Evolutionary conservation across 2,113 vertebrate species (phyloP).

Genomic region (Oceanites oceanicus): DNA sequence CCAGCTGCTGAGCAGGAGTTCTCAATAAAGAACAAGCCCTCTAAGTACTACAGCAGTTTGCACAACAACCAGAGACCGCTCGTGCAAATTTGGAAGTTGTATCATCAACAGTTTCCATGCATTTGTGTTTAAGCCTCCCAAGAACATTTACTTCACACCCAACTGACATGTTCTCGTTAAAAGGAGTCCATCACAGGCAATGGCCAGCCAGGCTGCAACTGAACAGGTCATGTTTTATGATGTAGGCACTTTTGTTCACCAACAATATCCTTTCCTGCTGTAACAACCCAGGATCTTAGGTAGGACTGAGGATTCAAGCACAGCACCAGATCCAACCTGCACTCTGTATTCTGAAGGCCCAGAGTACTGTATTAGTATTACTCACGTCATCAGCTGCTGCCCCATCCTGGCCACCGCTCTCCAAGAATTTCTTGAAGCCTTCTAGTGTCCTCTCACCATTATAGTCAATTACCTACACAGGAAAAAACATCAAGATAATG

Average conservation of each 20-base stretch:
- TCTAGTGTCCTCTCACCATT: constrained; percentile 95
- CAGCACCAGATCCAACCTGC: not conserved
- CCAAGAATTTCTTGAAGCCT: constrained; percentile 93
- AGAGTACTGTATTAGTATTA: not conserved
- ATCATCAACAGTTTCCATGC: not conserved
- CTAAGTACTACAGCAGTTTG: not conserved
- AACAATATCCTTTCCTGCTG: not conserved
- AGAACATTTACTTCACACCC: not conserved
- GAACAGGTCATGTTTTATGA: no score
- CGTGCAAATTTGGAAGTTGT: not conserved
- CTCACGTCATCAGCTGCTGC: constrained; percentile 85
- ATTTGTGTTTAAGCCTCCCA: not conserved
- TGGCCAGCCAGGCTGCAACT: not conserved
- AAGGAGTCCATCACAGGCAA: not conserved
- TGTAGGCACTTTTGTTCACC: not conserved
- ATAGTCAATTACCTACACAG: constrained; percentile 89
- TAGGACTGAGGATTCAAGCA: not conserved
- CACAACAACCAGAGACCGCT: not conserved
- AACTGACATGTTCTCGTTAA: not conserved
- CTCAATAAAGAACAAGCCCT: not conserved
- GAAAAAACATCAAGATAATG: not conserved
- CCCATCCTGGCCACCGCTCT: constrained; percentile 93
- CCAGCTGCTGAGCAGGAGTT: not conserved
- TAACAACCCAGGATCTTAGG: not conserved
- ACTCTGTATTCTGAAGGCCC: not conserved